Evolutionary conservation across 2,113 vertebrate genomes (phyloP).

Genomic region (Cathartes aura): DNA sequence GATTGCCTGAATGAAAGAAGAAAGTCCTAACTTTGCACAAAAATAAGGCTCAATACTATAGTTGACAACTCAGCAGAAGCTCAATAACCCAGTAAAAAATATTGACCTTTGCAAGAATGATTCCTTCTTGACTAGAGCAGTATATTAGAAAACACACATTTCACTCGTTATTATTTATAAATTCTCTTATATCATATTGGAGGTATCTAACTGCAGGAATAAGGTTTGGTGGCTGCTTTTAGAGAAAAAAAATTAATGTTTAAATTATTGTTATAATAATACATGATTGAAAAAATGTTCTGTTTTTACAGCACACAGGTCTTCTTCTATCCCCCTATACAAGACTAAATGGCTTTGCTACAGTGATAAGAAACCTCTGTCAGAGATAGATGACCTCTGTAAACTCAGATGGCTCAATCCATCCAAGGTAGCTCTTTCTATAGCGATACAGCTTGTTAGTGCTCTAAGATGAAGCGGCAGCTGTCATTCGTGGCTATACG

Average conservation of each 20-base stretch:
- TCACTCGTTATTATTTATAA: not conserved
- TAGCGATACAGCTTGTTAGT: not conserved
- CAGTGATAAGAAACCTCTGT: not conserved
- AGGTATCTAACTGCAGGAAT: not conserved
- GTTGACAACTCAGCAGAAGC: not conserved
- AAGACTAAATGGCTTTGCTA: not conserved
- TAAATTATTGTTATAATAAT: not conserved
- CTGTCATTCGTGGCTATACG: not conserved
- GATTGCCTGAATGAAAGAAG: not conserved
- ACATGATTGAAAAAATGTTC: not conserved
- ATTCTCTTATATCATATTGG: not conserved
- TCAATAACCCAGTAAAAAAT: not conserved
- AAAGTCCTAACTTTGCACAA: not conserved
- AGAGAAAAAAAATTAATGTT: not conserved
- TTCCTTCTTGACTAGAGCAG: not conserved
- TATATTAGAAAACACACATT: not conserved
- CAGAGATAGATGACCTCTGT: not conserved
- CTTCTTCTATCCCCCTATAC: not conserved
- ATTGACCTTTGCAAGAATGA: not conserved
- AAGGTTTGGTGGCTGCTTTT: not conserved
- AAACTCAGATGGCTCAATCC: not conserved
- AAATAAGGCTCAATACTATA: not conserved
- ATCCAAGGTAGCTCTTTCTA: not conserved
- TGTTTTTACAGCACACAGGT: not conserved
- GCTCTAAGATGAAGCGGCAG: not conserved